Percentiles rank a stretch among this genome's conserved stretches.
These are phyloP conservation scores for Eueremaeus valkanovi DNA, from an alignment of 2,888 invertebrate genomes.

Conservation along the genomic window DNA sequence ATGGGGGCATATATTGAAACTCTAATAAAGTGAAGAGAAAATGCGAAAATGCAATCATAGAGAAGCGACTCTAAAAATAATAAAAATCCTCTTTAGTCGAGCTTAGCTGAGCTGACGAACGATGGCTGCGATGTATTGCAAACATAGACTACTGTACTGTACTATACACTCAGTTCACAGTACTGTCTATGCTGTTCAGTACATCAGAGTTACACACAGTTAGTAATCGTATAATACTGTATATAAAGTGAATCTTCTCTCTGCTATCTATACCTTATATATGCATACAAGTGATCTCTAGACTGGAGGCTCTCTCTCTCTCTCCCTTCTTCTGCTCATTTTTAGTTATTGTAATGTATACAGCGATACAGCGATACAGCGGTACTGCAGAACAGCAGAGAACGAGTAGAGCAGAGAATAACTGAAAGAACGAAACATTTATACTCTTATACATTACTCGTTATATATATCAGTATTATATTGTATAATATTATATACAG, in stretches of 20 bases:
- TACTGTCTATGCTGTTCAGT: too few relatives aligned
- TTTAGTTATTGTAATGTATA: background rate
- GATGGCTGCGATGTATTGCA: too few relatives aligned
- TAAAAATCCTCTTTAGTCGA: conserved; percentile 16
- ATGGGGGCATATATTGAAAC: background rate
- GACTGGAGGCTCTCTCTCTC: conserved; percentile 12
- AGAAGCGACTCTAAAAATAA: conserved; percentile 18
- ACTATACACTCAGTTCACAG: too few relatives aligned
- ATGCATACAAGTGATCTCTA: conserved; percentile 14
- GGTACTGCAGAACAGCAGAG: too few relatives aligned
- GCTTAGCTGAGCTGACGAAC: background rate
- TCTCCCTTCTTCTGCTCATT: too few relatives aligned
- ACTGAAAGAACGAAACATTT: background rate
- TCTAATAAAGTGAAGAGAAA: conserved; percentile 18
- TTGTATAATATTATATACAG: too few relatives aligned
- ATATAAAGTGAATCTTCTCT: background rate
- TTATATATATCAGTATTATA: too few relatives aligned
- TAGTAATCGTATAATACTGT: too few relatives aligned
- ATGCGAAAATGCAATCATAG: conserved; percentile 21
- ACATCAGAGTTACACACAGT: too few relatives aligned
- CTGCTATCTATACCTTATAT: background rate
- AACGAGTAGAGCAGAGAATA: background rate
- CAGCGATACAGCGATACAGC: background rate
- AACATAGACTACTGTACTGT: too few relatives aligned
- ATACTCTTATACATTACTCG: background rate